Percentiles rank a stretch among this genome's conserved stretches.
These are phyloP conservation scores for Chaetogeoica ovagalla DNA, from an alignment of 2,888 invertebrate genomes.

Conservation along the genomic window DNA sequence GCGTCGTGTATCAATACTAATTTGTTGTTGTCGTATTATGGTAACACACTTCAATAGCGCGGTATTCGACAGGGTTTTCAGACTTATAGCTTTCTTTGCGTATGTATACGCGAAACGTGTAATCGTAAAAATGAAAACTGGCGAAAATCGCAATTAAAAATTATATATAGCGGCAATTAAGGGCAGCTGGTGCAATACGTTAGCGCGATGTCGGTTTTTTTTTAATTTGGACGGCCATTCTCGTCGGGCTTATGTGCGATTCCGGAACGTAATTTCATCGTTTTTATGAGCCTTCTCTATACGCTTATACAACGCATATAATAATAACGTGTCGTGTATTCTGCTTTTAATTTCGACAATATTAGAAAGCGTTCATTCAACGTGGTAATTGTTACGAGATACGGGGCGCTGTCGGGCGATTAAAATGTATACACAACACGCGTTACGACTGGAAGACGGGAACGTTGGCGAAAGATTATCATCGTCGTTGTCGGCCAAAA, in stretches of 20 bases:
- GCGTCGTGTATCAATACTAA: not conserved
- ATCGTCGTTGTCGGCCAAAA: too few species aligned
- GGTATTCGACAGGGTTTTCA: not conserved
- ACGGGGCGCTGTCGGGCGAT: not conserved
- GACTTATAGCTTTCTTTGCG: not conserved
- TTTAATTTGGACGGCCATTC: constrained; percentile 18
- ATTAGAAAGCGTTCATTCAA: not conserved
- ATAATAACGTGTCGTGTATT: not conserved
- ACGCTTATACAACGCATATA: too few species aligned
- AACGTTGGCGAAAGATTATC: too few species aligned
- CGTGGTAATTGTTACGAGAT: not conserved
- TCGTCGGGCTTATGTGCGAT: not conserved
- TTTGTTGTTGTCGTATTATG: not conserved
- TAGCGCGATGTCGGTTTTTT: constrained; percentile 20
- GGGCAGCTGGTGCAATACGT: constrained; percentile 13
- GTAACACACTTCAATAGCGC: not conserved
- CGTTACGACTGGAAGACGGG: too few species aligned
- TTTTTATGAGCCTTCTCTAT: not conserved
- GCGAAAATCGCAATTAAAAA: constrained; percentile 42
- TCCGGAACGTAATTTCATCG: constrained; percentile 21
- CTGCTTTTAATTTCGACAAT: not conserved
- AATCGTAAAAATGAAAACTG: constrained; percentile 10
- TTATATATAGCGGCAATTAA: constrained; percentile 29
- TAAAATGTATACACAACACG: too few species aligned
- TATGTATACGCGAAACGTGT: not conserved